Evolutionary conservation across 92 coral and sea anemone species (phyloP).

Genomic region (Nematostella vectensis): DNA sequence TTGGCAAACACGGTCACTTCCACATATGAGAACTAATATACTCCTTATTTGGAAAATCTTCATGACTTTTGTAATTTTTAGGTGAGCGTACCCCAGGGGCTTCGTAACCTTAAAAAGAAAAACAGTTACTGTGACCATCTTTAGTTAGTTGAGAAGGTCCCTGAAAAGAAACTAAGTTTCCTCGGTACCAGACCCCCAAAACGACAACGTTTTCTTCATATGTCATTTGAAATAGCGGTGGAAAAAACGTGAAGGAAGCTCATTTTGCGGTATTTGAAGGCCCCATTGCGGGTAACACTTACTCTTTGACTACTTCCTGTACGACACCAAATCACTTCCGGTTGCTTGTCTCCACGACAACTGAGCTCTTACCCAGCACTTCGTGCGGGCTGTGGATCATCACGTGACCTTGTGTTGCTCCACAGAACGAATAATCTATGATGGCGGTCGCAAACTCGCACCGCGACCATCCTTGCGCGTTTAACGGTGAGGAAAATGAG

Average conservation of each 20-base stretch:
- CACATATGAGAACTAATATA: too few species aligned
- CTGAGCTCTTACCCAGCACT: not conserved
- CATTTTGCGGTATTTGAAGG: not conserved
- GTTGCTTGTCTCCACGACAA: constrained; percentile 1
- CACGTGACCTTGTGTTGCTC: constrained; percentile 80
- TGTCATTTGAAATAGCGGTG: not conserved
- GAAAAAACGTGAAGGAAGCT: not conserved
- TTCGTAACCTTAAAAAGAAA: too few species aligned
- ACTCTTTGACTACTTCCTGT: not conserved
- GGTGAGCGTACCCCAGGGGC: too few species aligned
- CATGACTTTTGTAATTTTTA: not conserved
- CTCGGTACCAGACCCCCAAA: too few species aligned
- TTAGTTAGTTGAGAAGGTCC: too few species aligned
- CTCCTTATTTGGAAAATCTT: too few species aligned
- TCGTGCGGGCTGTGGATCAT: constrained; percentile 4
- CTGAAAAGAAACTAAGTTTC: too few species aligned
- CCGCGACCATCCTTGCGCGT: constrained; percentile 48
- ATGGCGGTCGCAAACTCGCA: constrained; percentile 83
- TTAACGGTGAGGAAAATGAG: constrained; percentile 40
- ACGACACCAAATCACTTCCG: constrained; percentile 5
- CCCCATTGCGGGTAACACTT: too few species aligned
- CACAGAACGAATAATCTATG: constrained; percentile 51
- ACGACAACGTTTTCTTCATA: too few species aligned
- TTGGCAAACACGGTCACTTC: too few species aligned
- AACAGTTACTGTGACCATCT: too few species aligned